Evolutionary conservation across 2,113 vertebrate genomes (phyloP), one percentile per base, ranked within the genome.

Genomic region (Catharus fuscescens): DNA sequence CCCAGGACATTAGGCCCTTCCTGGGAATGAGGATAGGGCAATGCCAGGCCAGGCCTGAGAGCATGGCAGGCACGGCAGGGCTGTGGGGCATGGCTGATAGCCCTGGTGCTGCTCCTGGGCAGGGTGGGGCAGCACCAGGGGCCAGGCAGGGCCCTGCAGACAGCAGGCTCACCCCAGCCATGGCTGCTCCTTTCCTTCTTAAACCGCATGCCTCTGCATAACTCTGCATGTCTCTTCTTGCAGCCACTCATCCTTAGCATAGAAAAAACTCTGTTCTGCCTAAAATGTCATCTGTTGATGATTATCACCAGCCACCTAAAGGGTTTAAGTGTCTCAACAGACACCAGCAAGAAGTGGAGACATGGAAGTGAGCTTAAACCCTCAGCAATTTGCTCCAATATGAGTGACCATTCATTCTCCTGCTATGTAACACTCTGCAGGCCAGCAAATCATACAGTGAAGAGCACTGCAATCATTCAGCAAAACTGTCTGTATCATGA

Each of bases 61-160:
- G 23, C 10, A 29, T 0, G n/a, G 10, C 4, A 1, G 60, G 45
- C n/a, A 32, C 1, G 8, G 34, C 18, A 61, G 44, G 25, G 25
- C 42, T 18, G 45, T 29, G 18, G 25, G 26, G 34, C 34, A 36
- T 21, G 18, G 29, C 34, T 72, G 67, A 40, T 0, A 2, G 67
- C 9, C 15, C 2, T 3, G 28, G 28, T 6, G 38, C 25, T 56
- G 32, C 74, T 69, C 34, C 64, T 9, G 14, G 44, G 19, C 48
- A 67, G 32, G 9, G 8, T 5, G 1, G 3, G 7, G 5, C 7
- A 65, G 20, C 21, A 7, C 20, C 8, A 3, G 8, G 9, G 8
- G 3, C 10, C 38, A 10, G 8, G 29, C 16, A 64, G 6, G 11
- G 14, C 12, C 12, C 16, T 53, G 18, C 14, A 5, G 50, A 50